These are phyloP conservation scores for Macrosteles quadrilineatus DNA, from an alignment of 1,140 invertebrate species.

Conservation along the genomic window DNA sequence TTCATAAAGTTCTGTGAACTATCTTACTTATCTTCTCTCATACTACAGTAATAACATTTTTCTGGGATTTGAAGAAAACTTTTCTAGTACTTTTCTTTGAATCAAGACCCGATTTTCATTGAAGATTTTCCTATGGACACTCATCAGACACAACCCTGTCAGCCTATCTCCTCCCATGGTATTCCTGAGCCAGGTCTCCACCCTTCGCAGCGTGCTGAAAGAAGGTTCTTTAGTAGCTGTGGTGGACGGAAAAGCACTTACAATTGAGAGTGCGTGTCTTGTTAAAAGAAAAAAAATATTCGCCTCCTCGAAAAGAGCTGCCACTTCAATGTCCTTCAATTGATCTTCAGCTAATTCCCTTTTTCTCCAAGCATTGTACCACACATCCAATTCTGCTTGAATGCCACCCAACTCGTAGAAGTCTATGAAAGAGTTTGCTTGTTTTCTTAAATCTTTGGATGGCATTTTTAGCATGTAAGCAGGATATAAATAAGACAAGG, in stretches of 20 bases:
- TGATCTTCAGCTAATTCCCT: too few species aligned
- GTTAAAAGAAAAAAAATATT: not conserved
- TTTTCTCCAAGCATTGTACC: conserved; percentile 28
- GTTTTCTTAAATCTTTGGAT: conserved; percentile 5
- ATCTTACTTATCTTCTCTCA: too few species aligned
- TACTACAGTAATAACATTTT: not conserved
- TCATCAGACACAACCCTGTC: conserved; percentile 21
- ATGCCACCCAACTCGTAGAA: conserved; percentile 28
- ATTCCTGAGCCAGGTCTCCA: conserved; percentile 36
- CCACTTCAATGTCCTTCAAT: too few species aligned
- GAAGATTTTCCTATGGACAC: not conserved
- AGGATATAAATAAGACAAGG: conserved; percentile 28
- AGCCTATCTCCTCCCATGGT: conserved; percentile 32
- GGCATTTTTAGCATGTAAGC: conserved; percentile 16
- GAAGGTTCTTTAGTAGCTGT: too few species aligned
- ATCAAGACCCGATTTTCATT: not conserved
- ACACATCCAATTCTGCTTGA: conserved; percentile 8
- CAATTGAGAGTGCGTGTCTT: too few species aligned
- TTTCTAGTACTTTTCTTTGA: not conserved
- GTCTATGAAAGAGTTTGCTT: conserved; percentile 8
- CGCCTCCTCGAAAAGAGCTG: conserved; percentile 16
- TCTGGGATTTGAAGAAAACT: conserved; percentile 1
- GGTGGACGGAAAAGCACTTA: too few species aligned
- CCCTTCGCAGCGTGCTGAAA: too few species aligned
- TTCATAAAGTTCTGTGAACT: too few species aligned